A percentile compares a stretch with the other conserved stretches of the same genome.
These are phyloP conservation scores for Chrysina gloriosa DNA, from an alignment of 2,888 invertebrate genomes.

Conservation along the genomic window DNA sequence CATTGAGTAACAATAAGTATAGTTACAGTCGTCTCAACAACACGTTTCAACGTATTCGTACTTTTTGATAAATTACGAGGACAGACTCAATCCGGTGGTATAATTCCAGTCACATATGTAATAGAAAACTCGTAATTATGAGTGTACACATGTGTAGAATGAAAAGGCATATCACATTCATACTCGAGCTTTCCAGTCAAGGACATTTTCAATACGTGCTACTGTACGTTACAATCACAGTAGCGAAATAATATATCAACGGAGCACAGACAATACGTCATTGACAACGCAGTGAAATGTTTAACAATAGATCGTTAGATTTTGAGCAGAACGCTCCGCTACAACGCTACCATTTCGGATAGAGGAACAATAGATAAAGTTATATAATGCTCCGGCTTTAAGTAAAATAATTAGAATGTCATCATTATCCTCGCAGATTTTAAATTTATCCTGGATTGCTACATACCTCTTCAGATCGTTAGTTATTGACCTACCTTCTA, in stretches of 20 bases:
- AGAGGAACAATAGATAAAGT: constrained; percentile 19
- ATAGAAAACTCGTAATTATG: not conserved
- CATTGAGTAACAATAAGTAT: too few species aligned
- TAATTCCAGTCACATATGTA: too few species aligned
- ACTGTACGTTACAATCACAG: constrained; percentile 27
- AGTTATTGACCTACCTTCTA: not conserved
- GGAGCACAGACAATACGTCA: constrained; percentile 40
- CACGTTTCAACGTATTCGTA: too few species aligned
- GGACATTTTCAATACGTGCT: not conserved
- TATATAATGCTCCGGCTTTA: constrained; percentile 4
- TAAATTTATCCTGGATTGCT: too few species aligned
- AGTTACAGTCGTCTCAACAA: too few species aligned
- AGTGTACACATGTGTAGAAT: not conserved
- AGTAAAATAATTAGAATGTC: constrained; percentile 1
- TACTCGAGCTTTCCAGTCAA: not conserved
- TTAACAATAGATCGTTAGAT: constrained; percentile 37
- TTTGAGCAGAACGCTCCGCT: constrained; percentile 3
- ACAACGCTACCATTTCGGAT: constrained; percentile 13
- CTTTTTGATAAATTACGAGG: too few species aligned
- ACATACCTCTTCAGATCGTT: too few species aligned
- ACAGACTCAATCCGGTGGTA: too few species aligned
- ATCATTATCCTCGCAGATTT: not conserved
- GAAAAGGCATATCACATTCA: not conserved
- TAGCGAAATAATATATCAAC: constrained; percentile 37
- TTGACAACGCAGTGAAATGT: constrained; percentile 37